These are phyloP conservation scores for Athrips mouffetella DNA, from an alignment of 2,888 invertebrate genomes.

Conservation along the genomic window DNA sequence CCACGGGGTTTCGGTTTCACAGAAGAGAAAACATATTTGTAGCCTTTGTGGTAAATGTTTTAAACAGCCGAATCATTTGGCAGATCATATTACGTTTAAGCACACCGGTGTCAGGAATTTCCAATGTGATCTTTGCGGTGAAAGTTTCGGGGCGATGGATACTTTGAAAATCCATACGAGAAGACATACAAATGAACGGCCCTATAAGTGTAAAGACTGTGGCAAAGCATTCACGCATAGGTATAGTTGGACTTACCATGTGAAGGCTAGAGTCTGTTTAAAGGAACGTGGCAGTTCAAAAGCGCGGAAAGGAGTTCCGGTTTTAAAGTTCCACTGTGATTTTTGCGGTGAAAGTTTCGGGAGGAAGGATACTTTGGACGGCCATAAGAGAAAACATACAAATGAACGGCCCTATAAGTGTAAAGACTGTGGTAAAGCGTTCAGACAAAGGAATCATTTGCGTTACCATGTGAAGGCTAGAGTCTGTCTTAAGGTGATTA, in stretches of 20 bases:
- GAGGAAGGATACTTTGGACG: constrained; percentile 74
- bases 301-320: constrained; percentile 72
- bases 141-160: not conserved
- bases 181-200: constrained; percentile 19
- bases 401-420: constrained; percentile 71
- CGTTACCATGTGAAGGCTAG: too few species aligned
- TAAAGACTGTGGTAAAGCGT: constrained; percentile 73
- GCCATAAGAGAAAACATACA: constrained; percentile 71
- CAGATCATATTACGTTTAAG: constrained; percentile 19
- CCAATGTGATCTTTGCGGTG: constrained; percentile 4
- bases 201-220: constrained; percentile 28
- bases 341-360: constrained; percentile 79
- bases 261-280: constrained; percentile 28
- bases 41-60: not conserved
- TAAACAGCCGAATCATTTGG: not conserved
- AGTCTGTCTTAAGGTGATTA: too few species aligned
- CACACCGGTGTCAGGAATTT: constrained; percentile 13
- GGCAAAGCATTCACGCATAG: too few species aligned
- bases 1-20: constrained; percentile 14
- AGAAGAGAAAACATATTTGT: constrained; percentile 16
- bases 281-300: not conserved
- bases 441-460: too few species aligned
- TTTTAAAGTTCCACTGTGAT: constrained; percentile 79
- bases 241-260: too few species aligned
- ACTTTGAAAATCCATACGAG: not conserved